Percentiles rank a stretch among this genome's conserved stretches.
Conservation (phyloP, 2,888 invertebrate species). For the Parnassius smintheus region DNA sequence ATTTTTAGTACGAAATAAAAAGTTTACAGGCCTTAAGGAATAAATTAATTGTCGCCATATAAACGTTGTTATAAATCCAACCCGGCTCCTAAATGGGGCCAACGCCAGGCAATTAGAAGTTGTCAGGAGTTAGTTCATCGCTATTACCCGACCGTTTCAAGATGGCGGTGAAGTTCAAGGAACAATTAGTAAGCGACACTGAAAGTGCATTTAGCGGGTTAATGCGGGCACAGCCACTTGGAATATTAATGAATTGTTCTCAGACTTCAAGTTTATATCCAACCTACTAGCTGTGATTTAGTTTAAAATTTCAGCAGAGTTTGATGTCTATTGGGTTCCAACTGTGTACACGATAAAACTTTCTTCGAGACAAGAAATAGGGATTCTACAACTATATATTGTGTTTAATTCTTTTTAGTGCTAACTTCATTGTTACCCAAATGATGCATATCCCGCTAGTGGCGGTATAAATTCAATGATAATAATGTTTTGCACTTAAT, state of each 20-base stretch:
- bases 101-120: slow-evolving; percentile 63
- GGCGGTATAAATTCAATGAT: too few species aligned
- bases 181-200: slow-evolving; percentile 55
- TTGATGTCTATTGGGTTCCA: slow-evolving; percentile 17
- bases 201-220: slow-evolving; percentile 70
- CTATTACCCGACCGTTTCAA: slow-evolving; percentile 49
- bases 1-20: slow-evolving; percentile 15
- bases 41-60: slow-evolving; percentile 35
- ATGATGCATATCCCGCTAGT: too few species aligned
- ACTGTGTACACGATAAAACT: background rate
- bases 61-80: slow-evolving; percentile 57
- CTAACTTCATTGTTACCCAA: too few species aligned
- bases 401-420: too few species aligned
- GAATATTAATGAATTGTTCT: slow-evolving; percentile 66
- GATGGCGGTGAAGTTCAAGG: slow-evolving; percentile 43
- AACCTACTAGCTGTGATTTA: slow-evolving; percentile 35
- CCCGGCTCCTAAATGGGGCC: slow-evolving; percentile 48
- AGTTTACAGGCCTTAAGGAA: slow-evolving; percentile 10
- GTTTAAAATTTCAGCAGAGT: slow-evolving; percentile 34
- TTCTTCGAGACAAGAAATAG: background rate
- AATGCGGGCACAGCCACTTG: slow-evolving; percentile 49
- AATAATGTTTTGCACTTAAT: too few species aligned
- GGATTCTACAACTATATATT: background rate
- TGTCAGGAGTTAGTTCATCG: slow-evolving; percentile 49
- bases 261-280: slow-evolving; percentile 37